Evolutionary conservation across 2,113 vertebrate genomes (phyloP), one percentile per base, ranked within the genome.

Genomic region (Hippolais icterina): DNA sequence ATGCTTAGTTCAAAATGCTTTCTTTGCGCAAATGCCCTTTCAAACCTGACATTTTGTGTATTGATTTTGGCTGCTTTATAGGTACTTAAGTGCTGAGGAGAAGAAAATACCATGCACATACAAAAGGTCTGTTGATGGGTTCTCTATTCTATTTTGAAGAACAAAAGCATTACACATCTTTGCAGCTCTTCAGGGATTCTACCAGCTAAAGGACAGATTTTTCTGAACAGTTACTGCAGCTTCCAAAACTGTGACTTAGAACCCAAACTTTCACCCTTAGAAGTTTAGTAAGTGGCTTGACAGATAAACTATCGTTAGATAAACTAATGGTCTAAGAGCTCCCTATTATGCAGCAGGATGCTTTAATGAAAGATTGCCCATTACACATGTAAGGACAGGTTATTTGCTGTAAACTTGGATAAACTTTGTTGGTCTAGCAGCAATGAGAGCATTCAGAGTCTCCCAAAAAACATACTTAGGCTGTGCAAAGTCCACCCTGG

Each of bases 1-100:
- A 46, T 15, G 37, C 50, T 64, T 15, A 64, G 65, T n/a, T 56
- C 5, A 8, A 80, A 90, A 87, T 57, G 33, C 70, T 79, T 61
- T 54, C 70, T 80, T 74, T 41, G 35, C 70, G 69, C 53, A 85
- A 23, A 46, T 35, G 57, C 78, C 74, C 74, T 96, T 94, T 95
- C 61, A 84, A 78, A 86, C 28, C 31, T 84, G 83, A 69, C 81
- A 89, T 97, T 94, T 92, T 12, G 21, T 53, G 78, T 84, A 69
- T 91, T 89, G 87, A 72, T 89, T 93, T 89, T 94, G 37, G 53
- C 53, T 65, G 50, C 41, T 87, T 89, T 72, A 75, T 17, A 76
- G 74, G 61, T 50, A 76, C 41, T 66, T 47, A 83, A 71, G 49
- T 72, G 37, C 77, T 71, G 65, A 85, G 77, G 20, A 56, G 53